Evolutionary conservation across 2,888 invertebrate species (phyloP), one percentile per base, ranked within the genome.

Genomic region (Actias luna): DNA sequence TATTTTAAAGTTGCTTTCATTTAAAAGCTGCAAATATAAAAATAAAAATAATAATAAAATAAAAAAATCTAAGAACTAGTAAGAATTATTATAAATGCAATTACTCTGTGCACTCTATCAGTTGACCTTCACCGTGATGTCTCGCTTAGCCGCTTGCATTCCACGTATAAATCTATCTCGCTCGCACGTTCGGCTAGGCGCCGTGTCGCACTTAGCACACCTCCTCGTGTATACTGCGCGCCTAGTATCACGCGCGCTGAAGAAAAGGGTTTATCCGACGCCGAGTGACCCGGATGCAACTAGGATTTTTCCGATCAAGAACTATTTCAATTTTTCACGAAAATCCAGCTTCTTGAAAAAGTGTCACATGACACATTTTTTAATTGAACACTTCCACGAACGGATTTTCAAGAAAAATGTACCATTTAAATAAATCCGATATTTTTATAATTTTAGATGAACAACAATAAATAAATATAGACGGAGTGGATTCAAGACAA

Each of bases 181-280:
- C 82, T 91, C 82, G 66, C 85, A 71, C 89, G 67, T 69, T 68
- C 66, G 58, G 73, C 74, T 72, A 78, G 72, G 73, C 67, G 72
- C 75, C 72, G 71, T 71, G 69, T 71, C 70, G 74, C 75, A 79
- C 69, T 80, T 69, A 71, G 73, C 70, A 71, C 77, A 89, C 77
- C 91, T 91, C 89, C 80, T 86, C 75, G 69, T 63, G 58, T 67
- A 74, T 79, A 76, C 88, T 92, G 89, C 65, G 77, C 77, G 84
- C 92, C 92, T 92, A 89, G 92, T 92, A 92, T 88, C 90, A 85
- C 89, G 92, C 92, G 92, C 92, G 92, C 92, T 91, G 90, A 91
- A 92, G 92, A 92, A 92, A 92, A 92, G 92, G 92, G 92, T 92
- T 92, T 92, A 92, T 92, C 92, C 92, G 92, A 91, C 89, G 92